Percentiles rank a stretch among this genome's conserved stretches.
These are phyloP conservation scores for Melinopterus prodromus DNA, from an alignment of 2,888 invertebrate genomes.

Conservation along the genomic window DNA sequence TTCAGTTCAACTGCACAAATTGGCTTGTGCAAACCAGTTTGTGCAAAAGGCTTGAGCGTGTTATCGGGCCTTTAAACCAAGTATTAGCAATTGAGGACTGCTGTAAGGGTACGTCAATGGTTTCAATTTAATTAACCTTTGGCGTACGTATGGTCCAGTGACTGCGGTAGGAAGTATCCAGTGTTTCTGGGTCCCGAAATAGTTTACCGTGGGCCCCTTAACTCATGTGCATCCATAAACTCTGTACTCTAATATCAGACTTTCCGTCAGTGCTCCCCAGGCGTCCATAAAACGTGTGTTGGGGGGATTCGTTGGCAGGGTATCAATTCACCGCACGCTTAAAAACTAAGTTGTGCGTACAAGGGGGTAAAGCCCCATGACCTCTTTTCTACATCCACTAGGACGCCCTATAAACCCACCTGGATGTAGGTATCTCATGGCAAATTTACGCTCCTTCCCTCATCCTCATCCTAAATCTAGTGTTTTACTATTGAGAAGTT, in stretches of 20 bases:
- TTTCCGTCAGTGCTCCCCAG: neutral
- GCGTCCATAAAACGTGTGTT: neutral
- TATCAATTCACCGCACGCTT: neutral
- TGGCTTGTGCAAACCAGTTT: no score
- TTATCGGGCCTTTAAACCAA: no score
- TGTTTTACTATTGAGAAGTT: neutral
- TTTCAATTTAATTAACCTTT: neutral
- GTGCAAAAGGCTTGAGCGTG: no score
- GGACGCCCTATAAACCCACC: neutral
- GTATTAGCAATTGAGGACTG: no score
- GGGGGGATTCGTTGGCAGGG: neutral
- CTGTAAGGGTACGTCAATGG: neutral
- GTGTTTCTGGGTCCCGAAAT: neutral
- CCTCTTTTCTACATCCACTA: slow-evolving; percentile 4
- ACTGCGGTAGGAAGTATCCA: neutral
- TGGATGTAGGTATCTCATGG: neutral
- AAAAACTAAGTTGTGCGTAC: slow-evolving; percentile 4
- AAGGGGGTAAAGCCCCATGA: neutral
- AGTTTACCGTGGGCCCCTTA: neutral
- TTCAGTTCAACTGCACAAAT: no score
- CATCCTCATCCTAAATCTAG: neutral
- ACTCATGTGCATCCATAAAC: neutral
- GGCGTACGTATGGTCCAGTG: neutral
- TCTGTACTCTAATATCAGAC: slow-evolving; percentile 4
- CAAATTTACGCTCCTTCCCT: neutral